These are phyloP conservation scores for Benthosema pterotum DNA, from an alignment of 2,797 vertebrate genomes.

Conservation along the genomic window DNA sequence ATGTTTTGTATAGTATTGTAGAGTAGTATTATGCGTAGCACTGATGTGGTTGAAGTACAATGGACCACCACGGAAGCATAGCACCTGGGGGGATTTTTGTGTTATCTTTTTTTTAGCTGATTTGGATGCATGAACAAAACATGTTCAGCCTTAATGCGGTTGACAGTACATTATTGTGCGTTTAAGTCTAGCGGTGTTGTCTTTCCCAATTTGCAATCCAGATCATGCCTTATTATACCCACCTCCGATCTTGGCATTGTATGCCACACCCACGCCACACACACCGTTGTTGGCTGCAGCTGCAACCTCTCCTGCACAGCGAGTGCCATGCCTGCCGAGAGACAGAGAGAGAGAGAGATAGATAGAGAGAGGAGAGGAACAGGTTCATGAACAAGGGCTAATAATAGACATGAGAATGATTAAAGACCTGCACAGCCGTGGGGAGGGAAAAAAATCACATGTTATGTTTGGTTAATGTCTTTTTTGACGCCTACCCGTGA, in stretches of 20 bases:
- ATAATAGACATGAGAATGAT: not conserved
- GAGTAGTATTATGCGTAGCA: too few relatives aligned
- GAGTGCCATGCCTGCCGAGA: conserved; percentile 88
- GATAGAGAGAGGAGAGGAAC: not conserved
- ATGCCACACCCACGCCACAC: conserved; percentile 94
- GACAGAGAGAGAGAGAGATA: conserved; percentile 15
- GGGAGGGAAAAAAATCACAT: too few relatives aligned
- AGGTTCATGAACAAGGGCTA: conserved; percentile 1
- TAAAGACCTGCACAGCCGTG: not conserved
- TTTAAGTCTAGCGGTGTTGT: conserved; percentile 4
- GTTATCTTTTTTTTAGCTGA: too few relatives aligned
- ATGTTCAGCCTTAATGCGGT: too few relatives aligned
- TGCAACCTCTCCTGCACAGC: conserved; percentile 95
- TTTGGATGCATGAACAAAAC: too few relatives aligned
- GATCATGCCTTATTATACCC: conserved; percentile 42
- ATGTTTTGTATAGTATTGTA: too few relatives aligned
- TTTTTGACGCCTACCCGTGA: too few relatives aligned
- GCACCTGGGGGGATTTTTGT: too few relatives aligned
- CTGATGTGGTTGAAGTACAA: too few relatives aligned
- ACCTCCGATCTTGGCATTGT: conserved; percentile 90
- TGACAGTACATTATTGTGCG: not conserved
- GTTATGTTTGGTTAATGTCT: too few relatives aligned
- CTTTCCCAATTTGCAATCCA: not conserved
- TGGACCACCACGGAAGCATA: too few relatives aligned
- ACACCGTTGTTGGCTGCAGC: conserved; percentile 92